Evolutionary conservation across 2,888 invertebrate species (phyloP).

Genomic region (Polymixis lichenea): DNA sequence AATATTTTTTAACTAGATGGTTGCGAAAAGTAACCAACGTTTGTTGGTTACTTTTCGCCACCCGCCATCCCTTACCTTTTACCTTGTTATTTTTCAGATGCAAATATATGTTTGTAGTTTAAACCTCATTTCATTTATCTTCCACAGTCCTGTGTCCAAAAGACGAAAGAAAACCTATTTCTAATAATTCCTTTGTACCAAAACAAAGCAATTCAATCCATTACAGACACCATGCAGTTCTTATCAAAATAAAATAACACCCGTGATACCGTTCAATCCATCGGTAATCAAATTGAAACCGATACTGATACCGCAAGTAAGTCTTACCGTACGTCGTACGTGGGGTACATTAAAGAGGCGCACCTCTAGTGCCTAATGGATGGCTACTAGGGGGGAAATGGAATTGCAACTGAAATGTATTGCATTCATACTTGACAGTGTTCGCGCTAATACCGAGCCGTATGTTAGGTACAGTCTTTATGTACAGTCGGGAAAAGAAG

Average conservation of each 20-base stretch:
- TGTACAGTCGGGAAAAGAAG: neutral
- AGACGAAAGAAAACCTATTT: neutral
- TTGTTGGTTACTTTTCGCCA: no score
- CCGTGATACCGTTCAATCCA: constrained; percentile 26
- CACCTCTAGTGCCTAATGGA: constrained; percentile 76
- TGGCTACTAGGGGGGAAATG: constrained; percentile 69
- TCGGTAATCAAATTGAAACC: constrained; percentile 64
- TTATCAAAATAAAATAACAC: constrained; percentile 35
- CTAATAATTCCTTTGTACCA: neutral
- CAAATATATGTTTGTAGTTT: neutral
- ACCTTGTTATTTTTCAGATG: no score
- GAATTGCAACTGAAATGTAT: constrained; percentile 81
- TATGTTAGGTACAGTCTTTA: constrained; percentile 24
- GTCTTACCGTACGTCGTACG: constrained; percentile 49
- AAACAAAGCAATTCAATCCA: constrained; percentile 30
- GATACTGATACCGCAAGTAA: constrained; percentile 61
- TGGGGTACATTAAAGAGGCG: constrained; percentile 76
- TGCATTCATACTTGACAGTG: constrained; percentile 72
- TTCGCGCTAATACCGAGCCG: constrained; percentile 79
- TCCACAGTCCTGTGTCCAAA: no score
- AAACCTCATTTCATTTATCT: neutral
- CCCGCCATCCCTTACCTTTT: no score
- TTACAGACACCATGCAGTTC: constrained; percentile 30
- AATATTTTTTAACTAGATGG: no score
- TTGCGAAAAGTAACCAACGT: no score